Percentiles rank a stretch among this genome's conserved stretches.
Evolutionary conservation across 2,797 vertebrate species (phyloP).

Genomic region (Anguilla obscura): DNA sequence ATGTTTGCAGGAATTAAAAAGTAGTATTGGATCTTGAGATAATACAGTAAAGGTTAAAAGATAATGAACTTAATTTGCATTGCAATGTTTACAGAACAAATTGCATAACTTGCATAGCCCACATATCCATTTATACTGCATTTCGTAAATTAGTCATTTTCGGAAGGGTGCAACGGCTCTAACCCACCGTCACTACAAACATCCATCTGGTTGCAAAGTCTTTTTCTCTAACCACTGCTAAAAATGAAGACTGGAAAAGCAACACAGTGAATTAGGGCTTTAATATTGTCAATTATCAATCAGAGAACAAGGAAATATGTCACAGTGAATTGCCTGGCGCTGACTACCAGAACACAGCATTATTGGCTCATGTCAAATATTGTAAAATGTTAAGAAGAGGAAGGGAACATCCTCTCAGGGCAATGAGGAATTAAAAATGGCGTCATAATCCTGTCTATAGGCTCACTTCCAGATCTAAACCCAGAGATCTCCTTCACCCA

Average conservation of each 20-base stretch:
- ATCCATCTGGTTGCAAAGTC: neutral
- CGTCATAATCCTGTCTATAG: slow-evolving; percentile 74
- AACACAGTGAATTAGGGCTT: neutral
- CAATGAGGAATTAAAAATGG: slow-evolving; percentile 71
- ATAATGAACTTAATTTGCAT: neutral
- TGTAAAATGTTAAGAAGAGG: slow-evolving; percentile 66
- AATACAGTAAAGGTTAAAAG: neutral
- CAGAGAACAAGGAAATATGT: neutral
- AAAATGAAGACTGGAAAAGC: neutral
- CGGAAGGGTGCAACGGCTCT: neutral
- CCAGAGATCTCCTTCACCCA: slow-evolving; percentile 54
- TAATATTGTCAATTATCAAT: slow-evolving; percentile 11
- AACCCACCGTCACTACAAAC: neutral
- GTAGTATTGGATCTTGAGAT: neutral
- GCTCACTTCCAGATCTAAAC: slow-evolving; percentile 68
- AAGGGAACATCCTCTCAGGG: slow-evolving; percentile 64
- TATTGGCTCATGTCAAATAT: slow-evolving; percentile 70
- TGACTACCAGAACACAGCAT: slow-evolving; percentile 60
- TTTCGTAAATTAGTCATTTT: neutral
- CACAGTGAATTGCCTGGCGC: slow-evolving; percentile 49
- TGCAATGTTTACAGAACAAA: neutral
- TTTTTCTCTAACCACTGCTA: neutral
- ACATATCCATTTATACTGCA: neutral
- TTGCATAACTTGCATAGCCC: neutral
- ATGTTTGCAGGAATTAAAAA: neutral